These are phyloP conservation scores for Urosaurus nigricauda DNA, from an alignment of 2,797 vertebrate genomes.

Conservation along the genomic window DNA sequence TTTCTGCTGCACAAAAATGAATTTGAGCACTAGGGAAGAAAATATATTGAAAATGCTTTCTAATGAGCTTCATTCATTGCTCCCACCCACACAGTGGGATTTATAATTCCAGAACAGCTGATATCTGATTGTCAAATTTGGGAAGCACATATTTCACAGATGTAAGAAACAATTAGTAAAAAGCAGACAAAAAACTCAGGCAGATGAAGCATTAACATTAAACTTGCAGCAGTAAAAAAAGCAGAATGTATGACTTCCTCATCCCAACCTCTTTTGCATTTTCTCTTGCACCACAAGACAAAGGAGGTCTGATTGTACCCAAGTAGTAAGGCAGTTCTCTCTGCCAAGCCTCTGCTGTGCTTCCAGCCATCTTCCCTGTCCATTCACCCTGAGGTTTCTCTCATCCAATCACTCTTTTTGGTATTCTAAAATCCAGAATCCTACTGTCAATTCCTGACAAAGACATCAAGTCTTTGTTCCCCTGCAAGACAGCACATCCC, in stretches of 20 bases:
- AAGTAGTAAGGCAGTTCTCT: no score
- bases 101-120: slow-evolving; percentile 44
- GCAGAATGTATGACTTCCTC: not conserved
- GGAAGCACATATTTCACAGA: slow-evolving; percentile 34
- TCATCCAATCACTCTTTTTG: no score
- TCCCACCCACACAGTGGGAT: slow-evolving; percentile 42
- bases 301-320: no score
- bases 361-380: no score
- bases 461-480: no score
- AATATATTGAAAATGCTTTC: slow-evolving; percentile 63
- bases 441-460: no score
- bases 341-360: no score
- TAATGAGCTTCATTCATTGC: slow-evolving; percentile 51
- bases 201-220: slow-evolving; percentile 30
- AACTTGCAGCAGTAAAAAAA: slow-evolving; percentile 28
- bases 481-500: no score
- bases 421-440: no score
- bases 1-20: slow-evolving; percentile 61
- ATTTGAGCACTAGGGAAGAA: slow-evolving; percentile 58
- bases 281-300: no score
- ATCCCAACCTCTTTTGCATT: no score
- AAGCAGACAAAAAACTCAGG: slow-evolving; percentile 39
- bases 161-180: not conserved
- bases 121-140: slow-evolving; percentile 42
- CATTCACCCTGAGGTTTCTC: no score